Evolutionary conservation across 2,888 invertebrate genomes (phyloP), one percentile per base, ranked within the genome.

Genomic region (Ochropacha duplaris): DNA sequence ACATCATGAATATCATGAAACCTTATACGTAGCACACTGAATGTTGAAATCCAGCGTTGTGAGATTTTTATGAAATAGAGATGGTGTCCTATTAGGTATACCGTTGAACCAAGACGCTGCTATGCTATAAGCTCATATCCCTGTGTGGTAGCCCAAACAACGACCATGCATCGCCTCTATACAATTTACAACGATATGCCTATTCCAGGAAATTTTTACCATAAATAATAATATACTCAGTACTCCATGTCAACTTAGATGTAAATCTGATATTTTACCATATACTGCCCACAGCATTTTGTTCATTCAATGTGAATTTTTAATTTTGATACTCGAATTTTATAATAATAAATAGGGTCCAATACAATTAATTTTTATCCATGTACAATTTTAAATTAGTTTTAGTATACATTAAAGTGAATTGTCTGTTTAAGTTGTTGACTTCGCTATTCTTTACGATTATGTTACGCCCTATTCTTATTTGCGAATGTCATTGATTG

Each of bases 1-100:
- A 95, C 71, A 91, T 94, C 50, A 93, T 95, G 92, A 94, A 94
- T 65, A 83, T 93, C 12, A 83, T 92, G 79, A 72, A 69, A 24
- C 55, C 74, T 3, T 65, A 71, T 22, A 66, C 66, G 52, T 76
- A 82, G 71, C 19, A 76, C 81, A 74, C 59, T 61, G 66, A n/a
- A n/a, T n/a, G n/a, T n/a, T 12, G 12, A 31, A 31, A 12, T 12
- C 12, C n/a, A 36, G 14, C 14, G 31, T 31, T 31, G 11, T 9
- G 31, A 31, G 9, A 31, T 14, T 14, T 36, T 36, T n/a, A 36
- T 36, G 14, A 36, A 36, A 36, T 36, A 36, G 36, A 31, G 1
- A 31, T 31, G 31, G 12, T 12, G 31, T 31, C 12, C 5, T 24
- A 4, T 36, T 36, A 36, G 31, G 36, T 36, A 36, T 36, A 36